Conservation (phyloP, 1,140 invertebrate species). For the Gryllus bimaculatus region DNA sequence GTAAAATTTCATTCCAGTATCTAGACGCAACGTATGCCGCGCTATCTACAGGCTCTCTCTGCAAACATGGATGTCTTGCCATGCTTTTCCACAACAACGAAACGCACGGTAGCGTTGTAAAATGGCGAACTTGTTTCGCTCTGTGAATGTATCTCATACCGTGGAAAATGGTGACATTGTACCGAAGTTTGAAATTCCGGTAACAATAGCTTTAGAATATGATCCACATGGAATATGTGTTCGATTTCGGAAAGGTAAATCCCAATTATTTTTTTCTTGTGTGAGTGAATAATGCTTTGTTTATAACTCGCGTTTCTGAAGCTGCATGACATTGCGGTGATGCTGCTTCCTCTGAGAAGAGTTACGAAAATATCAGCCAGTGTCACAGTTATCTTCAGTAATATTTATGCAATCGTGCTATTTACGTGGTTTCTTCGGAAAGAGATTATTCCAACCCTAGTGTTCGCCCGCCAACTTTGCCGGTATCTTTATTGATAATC, state of each 20-base stretch:
- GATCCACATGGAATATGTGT: background rate
- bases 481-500: no score
- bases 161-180: background rate
- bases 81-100: background rate
- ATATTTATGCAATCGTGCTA: no score
- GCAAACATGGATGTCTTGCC: background rate
- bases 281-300: background rate
- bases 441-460: no score
- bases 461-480: no score
- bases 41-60: background rate
- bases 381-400: no score
- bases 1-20: no score
- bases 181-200: background rate
- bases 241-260: background rate
- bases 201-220: background rate
- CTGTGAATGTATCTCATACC: background rate
- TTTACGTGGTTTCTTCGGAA: no score
- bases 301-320: background rate
- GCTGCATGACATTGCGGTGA: no score
- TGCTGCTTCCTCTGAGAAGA: no score
- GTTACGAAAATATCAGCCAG: no score
- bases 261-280: background rate
- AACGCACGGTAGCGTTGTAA: background rate
- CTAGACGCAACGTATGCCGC: no score
- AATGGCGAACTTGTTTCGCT: slow-evolving; percentile 3